A percentile compares a stretch with the other conserved stretches of the same genome.
Evolutionary conservation across 1,140 invertebrate genomes (phyloP).

Genomic region (Matsumurasca onukii): DNA sequence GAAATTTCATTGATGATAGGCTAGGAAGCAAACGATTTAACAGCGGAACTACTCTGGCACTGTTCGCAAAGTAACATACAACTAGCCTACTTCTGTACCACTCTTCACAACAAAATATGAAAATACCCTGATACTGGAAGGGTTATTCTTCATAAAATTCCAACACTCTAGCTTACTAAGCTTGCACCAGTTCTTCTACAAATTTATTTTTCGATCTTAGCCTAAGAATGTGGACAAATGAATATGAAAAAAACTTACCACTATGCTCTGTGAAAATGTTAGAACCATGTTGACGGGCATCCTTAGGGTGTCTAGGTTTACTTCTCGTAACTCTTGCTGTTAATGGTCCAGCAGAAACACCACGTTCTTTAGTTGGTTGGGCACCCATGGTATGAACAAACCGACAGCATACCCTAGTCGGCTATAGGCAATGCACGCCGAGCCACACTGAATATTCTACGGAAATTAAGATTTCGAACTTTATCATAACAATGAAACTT

Average conservation of each 20-base stretch:
- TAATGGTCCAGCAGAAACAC: constrained; percentile 52
- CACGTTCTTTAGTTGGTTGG: constrained; percentile 83
- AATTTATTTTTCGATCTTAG: too few relatives aligned
- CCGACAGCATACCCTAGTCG: constrained; percentile 44
- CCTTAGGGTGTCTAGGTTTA: constrained; percentile 70
- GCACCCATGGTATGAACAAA: constrained; percentile 67
- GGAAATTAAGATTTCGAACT: constrained; percentile 26
- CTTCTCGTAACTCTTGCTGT: constrained; percentile 65
- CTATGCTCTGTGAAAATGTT: constrained; percentile 91
- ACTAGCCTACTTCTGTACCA: too few relatives aligned
- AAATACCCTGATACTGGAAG: too few relatives aligned
- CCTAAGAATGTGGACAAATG: too few relatives aligned
- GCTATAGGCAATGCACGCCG: constrained; percentile 38
- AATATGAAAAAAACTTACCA: constrained; percentile 68
- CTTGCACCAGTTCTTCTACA: too few relatives aligned
- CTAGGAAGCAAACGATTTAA: too few relatives aligned
- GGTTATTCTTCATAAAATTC: too few relatives aligned
- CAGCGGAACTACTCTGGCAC: too few relatives aligned
- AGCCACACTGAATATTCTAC: constrained; percentile 39
- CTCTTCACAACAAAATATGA: too few relatives aligned
- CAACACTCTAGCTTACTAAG: too few relatives aligned
- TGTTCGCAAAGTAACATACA: too few relatives aligned
- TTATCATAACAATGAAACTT: constrained; percentile 30
- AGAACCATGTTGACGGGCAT: constrained; percentile 73
- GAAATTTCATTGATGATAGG: too few relatives aligned